Percentiles rank a stretch among this genome's conserved stretches.
Conservation (phyloP, 2,797 vertebrate species). For the Phalloptychus januarius region DNA sequence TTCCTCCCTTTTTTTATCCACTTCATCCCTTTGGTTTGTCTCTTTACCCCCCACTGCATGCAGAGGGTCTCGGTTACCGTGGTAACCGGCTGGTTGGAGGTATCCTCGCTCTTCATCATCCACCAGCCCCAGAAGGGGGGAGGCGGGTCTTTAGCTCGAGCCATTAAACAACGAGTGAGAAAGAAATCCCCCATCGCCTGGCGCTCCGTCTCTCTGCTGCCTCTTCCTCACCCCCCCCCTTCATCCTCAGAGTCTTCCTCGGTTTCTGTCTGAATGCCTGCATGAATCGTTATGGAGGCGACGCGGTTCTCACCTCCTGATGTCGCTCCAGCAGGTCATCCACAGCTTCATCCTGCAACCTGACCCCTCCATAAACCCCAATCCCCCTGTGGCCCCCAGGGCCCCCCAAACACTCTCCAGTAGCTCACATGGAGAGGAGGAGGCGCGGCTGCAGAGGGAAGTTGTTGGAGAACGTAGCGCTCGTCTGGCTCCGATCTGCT, state of each 20-base stretch:
- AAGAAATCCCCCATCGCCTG: slow-evolving; percentile 37
- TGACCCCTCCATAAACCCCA: neutral
- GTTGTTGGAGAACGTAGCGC: neutral
- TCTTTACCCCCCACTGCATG: slow-evolving; percentile 38
- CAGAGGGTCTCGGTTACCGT: slow-evolving; percentile 68
- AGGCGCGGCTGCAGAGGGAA: neutral
- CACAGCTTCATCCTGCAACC: slow-evolving; percentile 20
- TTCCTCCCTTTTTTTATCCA: slow-evolving; percentile 28
- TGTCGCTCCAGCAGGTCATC: slow-evolving; percentile 33
- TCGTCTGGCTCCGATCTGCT: neutral
- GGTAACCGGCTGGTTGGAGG: slow-evolving; percentile 64
- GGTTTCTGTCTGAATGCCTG: slow-evolving; percentile 18
- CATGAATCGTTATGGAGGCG: slow-evolving; percentile 38
- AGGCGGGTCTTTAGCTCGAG: slow-evolving; percentile 29
- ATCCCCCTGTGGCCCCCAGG: no score
- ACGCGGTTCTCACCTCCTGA: slow-evolving; percentile 30
- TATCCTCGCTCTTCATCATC: slow-evolving; percentile 33
- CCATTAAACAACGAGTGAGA: slow-evolving; percentile 63
- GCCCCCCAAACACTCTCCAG: neutral
- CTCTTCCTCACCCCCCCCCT: slow-evolving; percentile 2
- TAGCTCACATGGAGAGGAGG: neutral
- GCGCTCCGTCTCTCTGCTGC: neutral
- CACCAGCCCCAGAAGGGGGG: slow-evolving; percentile 15
- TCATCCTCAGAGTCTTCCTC: neutral
- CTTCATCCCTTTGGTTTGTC: slow-evolving; percentile 37